Percentiles rank a stretch among this genome's conserved stretches.
Conservation (phyloP, 2,113 vertebrate genomes). For the Aythya baeri region DNA sequence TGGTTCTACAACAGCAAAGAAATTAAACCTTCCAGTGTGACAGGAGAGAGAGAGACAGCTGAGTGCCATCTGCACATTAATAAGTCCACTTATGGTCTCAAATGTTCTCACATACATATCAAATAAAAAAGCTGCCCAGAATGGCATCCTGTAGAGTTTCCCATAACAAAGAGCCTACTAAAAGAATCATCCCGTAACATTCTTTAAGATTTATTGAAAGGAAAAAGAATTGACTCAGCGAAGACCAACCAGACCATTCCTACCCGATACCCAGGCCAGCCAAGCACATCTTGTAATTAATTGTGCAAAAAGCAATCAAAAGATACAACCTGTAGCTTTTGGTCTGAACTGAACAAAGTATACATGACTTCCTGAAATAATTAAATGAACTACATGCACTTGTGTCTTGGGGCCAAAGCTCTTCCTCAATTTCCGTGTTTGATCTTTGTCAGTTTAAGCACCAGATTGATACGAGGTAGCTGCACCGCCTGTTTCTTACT, state of each 20-base stretch:
- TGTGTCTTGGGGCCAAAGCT: slow-evolving; percentile 2
- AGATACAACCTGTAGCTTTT: not conserved
- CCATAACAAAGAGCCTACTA: not conserved
- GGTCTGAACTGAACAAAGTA: not conserved
- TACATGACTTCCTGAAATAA: not conserved
- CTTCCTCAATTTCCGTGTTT: not conserved
- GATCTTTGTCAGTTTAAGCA: not conserved
- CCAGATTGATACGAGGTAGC: not conserved
- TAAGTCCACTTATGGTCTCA: not conserved
- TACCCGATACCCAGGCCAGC: not conserved
- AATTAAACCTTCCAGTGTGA: not conserved
- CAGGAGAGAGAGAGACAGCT: not conserved
- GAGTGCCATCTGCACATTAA: slow-evolving; percentile 15
- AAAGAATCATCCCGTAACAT: not conserved
- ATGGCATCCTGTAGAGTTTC: not conserved
- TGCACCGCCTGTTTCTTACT: slow-evolving; percentile 22
- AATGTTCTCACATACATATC: not conserved
- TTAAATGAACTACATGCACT: not conserved
- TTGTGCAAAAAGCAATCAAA: slow-evolving; percentile 5
- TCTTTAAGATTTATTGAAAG: slow-evolving; percentile 7
- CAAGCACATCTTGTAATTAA: slow-evolving; percentile 22
- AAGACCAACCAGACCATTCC: not conserved
- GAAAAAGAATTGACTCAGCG: slow-evolving; percentile 15
- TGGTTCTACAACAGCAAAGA: slow-evolving; percentile 12
- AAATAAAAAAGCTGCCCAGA: slow-evolving; percentile 5